Conservation (phyloP, 1,140 invertebrate species). For the Lepeophtheirus salmonis region DNA sequence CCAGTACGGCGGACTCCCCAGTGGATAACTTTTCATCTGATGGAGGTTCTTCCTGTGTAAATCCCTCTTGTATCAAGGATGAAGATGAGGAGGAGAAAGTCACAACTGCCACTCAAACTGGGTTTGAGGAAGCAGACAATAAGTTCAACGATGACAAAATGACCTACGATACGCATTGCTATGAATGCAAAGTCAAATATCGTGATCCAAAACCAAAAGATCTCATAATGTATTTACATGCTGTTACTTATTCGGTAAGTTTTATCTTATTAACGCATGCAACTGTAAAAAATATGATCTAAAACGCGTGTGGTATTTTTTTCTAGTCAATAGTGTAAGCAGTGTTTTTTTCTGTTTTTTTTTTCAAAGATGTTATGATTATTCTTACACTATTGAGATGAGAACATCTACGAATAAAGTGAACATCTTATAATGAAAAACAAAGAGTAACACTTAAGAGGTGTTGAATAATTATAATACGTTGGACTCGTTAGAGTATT, state of each 20-base stretch:
- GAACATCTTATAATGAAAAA: not conserved
- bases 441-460: too few relatives aligned
- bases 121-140: not conserved
- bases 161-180: conserved; percentile 63
- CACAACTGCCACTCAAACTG: not conserved
- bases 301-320: too few relatives aligned
- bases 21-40: too few relatives aligned
- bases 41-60: too few relatives aligned
- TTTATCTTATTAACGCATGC: not conserved
- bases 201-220: conserved; percentile 71
- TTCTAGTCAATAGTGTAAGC: too few relatives aligned
- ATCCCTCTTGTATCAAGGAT: too few relatives aligned
- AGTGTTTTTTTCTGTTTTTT: not conserved
- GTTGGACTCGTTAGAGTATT: too few relatives aligned
- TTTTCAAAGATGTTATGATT: not conserved
- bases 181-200: conserved; percentile 75
- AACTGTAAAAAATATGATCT: too few relatives aligned
- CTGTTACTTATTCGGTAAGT: conserved; percentile 63
- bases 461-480: too few relatives aligned
- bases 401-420: not conserved
- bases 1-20: too few relatives aligned
- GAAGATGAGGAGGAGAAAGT: not conserved
- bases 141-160: conserved; percentile 38
- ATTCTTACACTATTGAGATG: not conserved
- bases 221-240: conserved; percentile 85